Conservation (phyloP, 2,797 vertebrate genomes). For the Schizothorax lantsangensis region DNA sequence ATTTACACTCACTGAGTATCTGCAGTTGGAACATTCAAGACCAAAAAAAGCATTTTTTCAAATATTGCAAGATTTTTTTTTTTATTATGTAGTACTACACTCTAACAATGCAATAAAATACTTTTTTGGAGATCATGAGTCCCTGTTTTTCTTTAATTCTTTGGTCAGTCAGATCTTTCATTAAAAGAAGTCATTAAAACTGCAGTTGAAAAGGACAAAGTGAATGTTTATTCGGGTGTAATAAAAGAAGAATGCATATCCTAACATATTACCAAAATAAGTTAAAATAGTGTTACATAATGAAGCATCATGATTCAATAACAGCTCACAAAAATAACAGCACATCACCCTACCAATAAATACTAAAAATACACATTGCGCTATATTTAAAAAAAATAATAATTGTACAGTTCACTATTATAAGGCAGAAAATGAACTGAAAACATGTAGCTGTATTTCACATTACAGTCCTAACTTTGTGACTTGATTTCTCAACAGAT, state of each 20-base stretch:
- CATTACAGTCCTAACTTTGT: not conserved
- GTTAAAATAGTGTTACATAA: slow-evolving; percentile 1
- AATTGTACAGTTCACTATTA: not conserved
- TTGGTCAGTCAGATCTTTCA: not conserved
- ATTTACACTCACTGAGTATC: slow-evolving; percentile 19
- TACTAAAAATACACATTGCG: not conserved
- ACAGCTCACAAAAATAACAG: not conserved
- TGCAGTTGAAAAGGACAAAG: not conserved
- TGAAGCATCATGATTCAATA: not conserved
- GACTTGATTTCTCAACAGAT: not conserved
- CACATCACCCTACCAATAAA: not conserved
- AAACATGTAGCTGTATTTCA: not conserved
- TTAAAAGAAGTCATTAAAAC: not conserved
- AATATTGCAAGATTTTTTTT: slow-evolving; percentile 52
- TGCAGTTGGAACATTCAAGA: slow-evolving; percentile 39
- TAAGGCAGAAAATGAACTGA: not conserved
- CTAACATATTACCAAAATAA: slow-evolving; percentile 1
- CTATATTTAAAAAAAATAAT: not conserved
- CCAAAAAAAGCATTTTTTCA: slow-evolving; percentile 30
- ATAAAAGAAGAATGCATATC: not conserved
- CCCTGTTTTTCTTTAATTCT: slow-evolving; percentile 8
- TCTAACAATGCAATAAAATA: slow-evolving; percentile 77
- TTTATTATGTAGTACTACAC: slow-evolving; percentile 71
- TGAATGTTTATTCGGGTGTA: not conserved
- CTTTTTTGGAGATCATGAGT: slow-evolving; percentile 41